Conservation (phyloP, 2,797 vertebrate species). For the Cossypha niveicapilla region DNA sequence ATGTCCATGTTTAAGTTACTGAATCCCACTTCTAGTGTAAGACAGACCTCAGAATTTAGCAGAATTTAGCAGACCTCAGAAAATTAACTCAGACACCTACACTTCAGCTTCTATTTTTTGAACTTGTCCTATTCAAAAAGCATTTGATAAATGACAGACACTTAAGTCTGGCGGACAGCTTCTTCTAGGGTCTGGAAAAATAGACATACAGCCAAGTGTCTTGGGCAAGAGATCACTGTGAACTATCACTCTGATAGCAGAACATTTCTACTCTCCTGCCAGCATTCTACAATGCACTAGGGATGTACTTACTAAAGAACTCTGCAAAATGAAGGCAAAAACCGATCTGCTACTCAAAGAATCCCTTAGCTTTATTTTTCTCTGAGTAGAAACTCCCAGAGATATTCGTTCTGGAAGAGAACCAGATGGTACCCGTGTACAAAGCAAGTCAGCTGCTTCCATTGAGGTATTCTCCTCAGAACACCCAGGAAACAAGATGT, state of each 20-base stretch:
- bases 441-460: not conserved
- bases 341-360: not conserved
- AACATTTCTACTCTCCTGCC: not conserved
- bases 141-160: not conserved
- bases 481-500: not conserved
- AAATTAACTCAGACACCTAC: not conserved
- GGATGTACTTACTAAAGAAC: not conserved
- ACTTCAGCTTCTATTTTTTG: not conserved
- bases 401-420: not conserved
- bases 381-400: not conserved
- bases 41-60: no score
- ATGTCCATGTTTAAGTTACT: slow-evolving; percentile 17
- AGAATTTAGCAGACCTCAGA: not conserved
- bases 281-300: not conserved
- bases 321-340: not conserved
- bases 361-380: not conserved
- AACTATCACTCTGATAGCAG: not conserved
- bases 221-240: not conserved
- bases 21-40: not conserved
- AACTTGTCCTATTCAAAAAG: not conserved
- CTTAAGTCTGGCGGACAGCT: not conserved
- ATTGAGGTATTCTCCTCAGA: not conserved
- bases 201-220: slow-evolving; percentile 10
- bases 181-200: not conserved
- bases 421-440: not conserved